Evolutionary conservation across 2,797 vertebrate species (phyloP).

Genomic region (Chelidonichthys spinosus): DNA sequence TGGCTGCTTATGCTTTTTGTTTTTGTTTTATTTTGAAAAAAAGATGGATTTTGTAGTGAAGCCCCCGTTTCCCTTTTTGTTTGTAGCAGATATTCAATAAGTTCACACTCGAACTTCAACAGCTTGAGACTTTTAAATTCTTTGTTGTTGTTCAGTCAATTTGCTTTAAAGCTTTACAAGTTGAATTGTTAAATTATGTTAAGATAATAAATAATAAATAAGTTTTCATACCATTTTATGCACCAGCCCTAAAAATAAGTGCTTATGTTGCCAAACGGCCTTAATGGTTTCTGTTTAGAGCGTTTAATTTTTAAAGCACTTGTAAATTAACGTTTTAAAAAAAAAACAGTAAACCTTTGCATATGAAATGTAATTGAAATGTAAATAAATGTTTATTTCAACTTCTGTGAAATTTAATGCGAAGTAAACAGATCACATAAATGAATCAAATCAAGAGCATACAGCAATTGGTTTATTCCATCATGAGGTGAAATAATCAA

Average conservation of each 20-base stretch:
- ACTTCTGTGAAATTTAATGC: constrained; percentile 14
- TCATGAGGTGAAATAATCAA: constrained; percentile 62
- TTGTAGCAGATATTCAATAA: not conserved
- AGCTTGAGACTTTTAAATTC: not conserved
- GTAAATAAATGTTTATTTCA: constrained; percentile 26
- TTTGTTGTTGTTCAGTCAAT: not conserved
- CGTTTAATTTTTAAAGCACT: constrained; percentile 57
- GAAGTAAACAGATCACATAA: constrained; percentile 23
- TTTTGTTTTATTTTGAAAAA: not conserved
- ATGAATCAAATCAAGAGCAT: constrained; percentile 47
- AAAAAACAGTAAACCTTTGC: constrained; percentile 31
- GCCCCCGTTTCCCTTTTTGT: not conserved
- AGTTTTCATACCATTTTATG: not conserved
- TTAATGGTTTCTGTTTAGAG: constrained; percentile 21
- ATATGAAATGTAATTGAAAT: constrained; percentile 30
- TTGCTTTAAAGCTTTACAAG: constrained; percentile 12
- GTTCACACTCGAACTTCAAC: not conserved
- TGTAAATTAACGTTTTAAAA: constrained; percentile 69
- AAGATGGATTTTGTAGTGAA: constrained; percentile 4
- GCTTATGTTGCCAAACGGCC: constrained; percentile 34
- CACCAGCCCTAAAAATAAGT: constrained; percentile 35
- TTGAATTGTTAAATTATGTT: not conserved
- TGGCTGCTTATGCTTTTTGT: not conserved
- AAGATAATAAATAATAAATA: not conserved
- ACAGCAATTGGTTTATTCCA: constrained; percentile 78